Base-by-base conservation (phyloP, 2,888 invertebrate species). In the Zele albiditarsus region DNA sequence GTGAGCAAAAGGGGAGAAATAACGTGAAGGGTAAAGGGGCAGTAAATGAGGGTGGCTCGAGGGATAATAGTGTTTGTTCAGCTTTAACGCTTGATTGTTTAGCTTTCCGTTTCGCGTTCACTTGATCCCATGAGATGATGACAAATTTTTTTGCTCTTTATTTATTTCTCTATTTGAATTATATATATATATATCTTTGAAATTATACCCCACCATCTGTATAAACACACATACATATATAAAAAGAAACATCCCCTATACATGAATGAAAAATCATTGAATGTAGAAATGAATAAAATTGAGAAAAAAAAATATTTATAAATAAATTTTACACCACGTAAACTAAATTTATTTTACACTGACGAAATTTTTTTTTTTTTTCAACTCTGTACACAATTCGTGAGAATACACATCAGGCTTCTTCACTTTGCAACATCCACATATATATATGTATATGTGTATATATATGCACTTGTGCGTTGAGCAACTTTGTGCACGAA, bases 1-100 rank as follows among this genome's bases (percentile, higher is more conserved):
- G 42, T 33, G 42, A n/a, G 12, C 20, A 46, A 25, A 12, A 38
- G 12, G 38, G 38, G 38, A 12, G 38, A 38, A 12, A 12, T 38
- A 12, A 71, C 20, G 28, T 60, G 27, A 14, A 14, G 27, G 25
- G 25, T 38, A 20, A 25, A 25, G 28, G 62, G n/a, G 33, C 31
- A 63, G 63, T 31, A 63, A 28, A 31, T 70, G 62, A 62, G 66
- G 67, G 58, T 70, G 53, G 10, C 65, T 57, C 49, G 5, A 53
- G 68, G 70, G 73, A 75, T 81, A 80, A 83, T 81, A 79, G 78
- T 79, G 75, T 80, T 80, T 81, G 80, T 72, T 77, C 77, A 78
- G 79, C 82, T 84, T 82, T 80, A 80, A 79, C 75, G 78, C 69
- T 68, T 74, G 81, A 83, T 80, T 82, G 82, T 82, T 82, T 82